A percentile compares a stretch with the other conserved stretches of the same genome.
These are phyloP conservation scores for Fopius arisanus DNA, from an alignment of 1,140 invertebrate genomes.

Conservation along the genomic window DNA sequence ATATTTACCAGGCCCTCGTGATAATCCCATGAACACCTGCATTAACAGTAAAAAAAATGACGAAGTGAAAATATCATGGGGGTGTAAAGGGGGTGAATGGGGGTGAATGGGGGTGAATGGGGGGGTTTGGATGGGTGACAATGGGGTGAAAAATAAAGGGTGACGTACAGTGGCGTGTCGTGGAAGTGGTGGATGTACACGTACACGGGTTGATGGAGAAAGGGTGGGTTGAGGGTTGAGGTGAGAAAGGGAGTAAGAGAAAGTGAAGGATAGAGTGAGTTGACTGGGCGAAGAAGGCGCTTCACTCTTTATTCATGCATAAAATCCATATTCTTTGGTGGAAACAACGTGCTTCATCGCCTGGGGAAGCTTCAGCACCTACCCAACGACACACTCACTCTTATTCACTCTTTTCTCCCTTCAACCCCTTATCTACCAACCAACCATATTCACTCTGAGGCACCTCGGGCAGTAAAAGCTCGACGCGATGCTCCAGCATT, in stretches of 20 bases:
- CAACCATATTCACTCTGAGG: slow-evolving; percentile 5
- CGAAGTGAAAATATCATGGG: background rate
- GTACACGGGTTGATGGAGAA: background rate
- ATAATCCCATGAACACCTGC: slow-evolving; percentile 10
- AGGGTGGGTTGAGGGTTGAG: background rate
- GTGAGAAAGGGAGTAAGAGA: background rate
- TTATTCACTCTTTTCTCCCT: background rate
- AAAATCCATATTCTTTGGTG: slow-evolving; percentile 37
- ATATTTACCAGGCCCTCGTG: background rate
- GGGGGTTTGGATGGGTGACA: background rate
- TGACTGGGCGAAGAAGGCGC: slow-evolving; percentile 28
- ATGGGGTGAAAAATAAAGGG: too few relatives aligned
- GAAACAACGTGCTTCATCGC: slow-evolving; percentile 33
- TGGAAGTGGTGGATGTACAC: background rate
- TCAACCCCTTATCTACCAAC: background rate
- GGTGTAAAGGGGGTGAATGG: background rate
- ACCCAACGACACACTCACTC: slow-evolving; percentile 24
- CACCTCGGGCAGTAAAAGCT: slow-evolving; percentile 26
- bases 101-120: too few relatives aligned
- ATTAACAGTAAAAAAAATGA: background rate
- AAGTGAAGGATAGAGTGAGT: slow-evolving; percentile 1
- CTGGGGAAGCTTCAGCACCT: slow-evolving; percentile 19
- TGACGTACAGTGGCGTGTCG: background rate
- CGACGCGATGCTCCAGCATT: background rate
- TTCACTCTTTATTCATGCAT: slow-evolving; percentile 35